Base-by-base conservation (phyloP, 2,888 invertebrate genomes). In the Agrotis exclamationis region DNA sequence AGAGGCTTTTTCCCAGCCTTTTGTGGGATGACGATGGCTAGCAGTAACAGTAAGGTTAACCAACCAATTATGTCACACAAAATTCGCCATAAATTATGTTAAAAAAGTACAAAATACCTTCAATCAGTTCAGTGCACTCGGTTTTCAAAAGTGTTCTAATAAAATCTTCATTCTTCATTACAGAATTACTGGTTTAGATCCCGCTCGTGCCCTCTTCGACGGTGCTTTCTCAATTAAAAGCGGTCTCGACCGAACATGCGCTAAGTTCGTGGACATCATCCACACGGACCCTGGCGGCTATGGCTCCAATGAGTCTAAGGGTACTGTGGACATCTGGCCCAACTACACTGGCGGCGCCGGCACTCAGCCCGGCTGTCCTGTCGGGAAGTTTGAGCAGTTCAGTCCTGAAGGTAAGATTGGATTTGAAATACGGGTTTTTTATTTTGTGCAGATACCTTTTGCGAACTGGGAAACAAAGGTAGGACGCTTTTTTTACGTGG, bases 281-380 rank as follows among this genome's bases (percentile, higher is more conserved):
- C 98, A 98, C 88, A 97, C 97, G 5, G 97, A 97, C 88, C 96
- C 97, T 14, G 96, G 97, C 78, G 92, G 96, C 28, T 97, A 97
- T 86, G 97, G 97, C 1, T 96, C 95, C 28, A 96, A 94, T 28
- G 83, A 87, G 0, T 90, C 96, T 5, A 90, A 93, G 0, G 97
- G 97, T 0, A 96, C 96, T 0, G 96, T 94, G 1, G 97, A 97
- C 79, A 95, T 97, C 85, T 97, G 97, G 97, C 97, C 97, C 13
- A 97, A 97, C 86, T 95, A 94, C 72, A 95, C 94, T 0, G 93
- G 90, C 39, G 80, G 76, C 0, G 90, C 93, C 0, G 86, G 83
- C 14, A 83, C 85, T 5, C 97, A 97, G 78, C 96, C 97, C 0
- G 97, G 97, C 5, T 97, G 97, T 75, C 96, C 96, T 0, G 85